Percentiles rank a stretch among this genome's conserved stretches.
phyloP scores from a whole-genome alignment of 2,888 invertebrate species.

The Platerodrilus igneus region DNA sequence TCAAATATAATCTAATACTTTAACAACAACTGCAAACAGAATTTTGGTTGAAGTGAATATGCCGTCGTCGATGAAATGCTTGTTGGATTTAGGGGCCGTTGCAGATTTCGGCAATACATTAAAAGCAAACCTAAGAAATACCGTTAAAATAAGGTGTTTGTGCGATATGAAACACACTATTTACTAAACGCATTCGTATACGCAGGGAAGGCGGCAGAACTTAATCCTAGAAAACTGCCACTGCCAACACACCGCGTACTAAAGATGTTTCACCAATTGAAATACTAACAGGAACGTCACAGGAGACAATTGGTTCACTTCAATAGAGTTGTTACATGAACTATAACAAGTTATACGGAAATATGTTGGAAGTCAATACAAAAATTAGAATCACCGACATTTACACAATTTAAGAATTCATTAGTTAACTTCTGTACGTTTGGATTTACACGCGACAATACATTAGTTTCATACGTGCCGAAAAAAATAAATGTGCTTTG shows the following conservation, averaged over 20 bases:
- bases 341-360: background rate
- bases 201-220: background rate
- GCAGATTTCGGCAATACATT: constrained; percentile 4
- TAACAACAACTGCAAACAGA: no score
- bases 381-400: no score
- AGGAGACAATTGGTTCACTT: constrained; percentile 2
- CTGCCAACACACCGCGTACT: constrained; percentile 1
- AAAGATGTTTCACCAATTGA: no score
- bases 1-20: no score
- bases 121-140: constrained; percentile 13
- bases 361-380: constrained; percentile 1
- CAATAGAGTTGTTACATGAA: constrained; percentile 1
- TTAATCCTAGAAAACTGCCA: background rate
- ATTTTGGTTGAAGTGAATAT: background rate
- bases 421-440: no score
- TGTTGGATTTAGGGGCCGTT: constrained; percentile 6
- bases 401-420: no score
- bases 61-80: constrained; percentile 7
- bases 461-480: constrained; percentile 5
- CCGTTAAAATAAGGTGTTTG: constrained; percentile 3
- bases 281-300: background rate
- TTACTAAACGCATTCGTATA: constrained; percentile 1
- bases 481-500: background rate
- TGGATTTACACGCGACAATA: no score
- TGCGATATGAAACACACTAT: constrained; percentile 4